Percentiles rank a stretch among this genome's conserved stretches.
Evolutionary conservation across 2,797 vertebrate genomes (phyloP).

Genomic region (Gouania willdenowi): DNA sequence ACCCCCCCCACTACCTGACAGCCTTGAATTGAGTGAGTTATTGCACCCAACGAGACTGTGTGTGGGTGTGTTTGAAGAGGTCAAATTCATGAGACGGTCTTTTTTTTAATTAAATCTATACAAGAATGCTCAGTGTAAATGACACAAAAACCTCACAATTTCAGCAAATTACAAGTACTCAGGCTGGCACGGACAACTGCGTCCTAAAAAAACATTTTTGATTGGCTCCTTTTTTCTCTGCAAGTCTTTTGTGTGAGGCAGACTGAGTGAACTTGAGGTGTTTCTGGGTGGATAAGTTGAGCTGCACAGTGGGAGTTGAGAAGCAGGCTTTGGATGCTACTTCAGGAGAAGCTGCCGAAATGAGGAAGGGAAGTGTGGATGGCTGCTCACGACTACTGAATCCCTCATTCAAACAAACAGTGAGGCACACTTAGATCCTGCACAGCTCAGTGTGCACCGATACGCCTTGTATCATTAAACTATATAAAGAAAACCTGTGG

Average conservation of each 20-base stretch:
- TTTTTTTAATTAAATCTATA: conserved; percentile 64
- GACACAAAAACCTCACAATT: conserved; percentile 52
- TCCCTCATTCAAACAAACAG: conserved; percentile 17
- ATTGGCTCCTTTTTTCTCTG: conserved; percentile 35
- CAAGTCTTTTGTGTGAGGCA: conserved; percentile 33
- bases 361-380: conserved; percentile 23
- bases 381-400: conserved; percentile 14
- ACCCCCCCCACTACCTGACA: conserved; percentile 34
- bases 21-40: conserved; percentile 50
- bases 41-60: conserved; percentile 49
- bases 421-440: conserved; percentile 23
- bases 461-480: conserved; percentile 22
- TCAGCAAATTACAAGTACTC: conserved; percentile 53
- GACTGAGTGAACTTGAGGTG: conserved; percentile 39
- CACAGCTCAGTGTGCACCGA: conserved; percentile 19
- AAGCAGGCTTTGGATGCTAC: conserved; percentile 32
- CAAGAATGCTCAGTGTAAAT: conserved; percentile 44
- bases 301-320: conserved; percentile 45
- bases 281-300: conserved; percentile 51
- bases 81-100: conserved; percentile 46
- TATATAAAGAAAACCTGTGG: neutral
- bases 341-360: conserved; percentile 32
- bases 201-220: conserved; percentile 17
- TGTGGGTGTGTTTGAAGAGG: conserved; percentile 13
- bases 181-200: conserved; percentile 23